phyloP scores from a whole-genome alignment of 2,797 vertebrate species.

The Malacoraja senta region DNA sequence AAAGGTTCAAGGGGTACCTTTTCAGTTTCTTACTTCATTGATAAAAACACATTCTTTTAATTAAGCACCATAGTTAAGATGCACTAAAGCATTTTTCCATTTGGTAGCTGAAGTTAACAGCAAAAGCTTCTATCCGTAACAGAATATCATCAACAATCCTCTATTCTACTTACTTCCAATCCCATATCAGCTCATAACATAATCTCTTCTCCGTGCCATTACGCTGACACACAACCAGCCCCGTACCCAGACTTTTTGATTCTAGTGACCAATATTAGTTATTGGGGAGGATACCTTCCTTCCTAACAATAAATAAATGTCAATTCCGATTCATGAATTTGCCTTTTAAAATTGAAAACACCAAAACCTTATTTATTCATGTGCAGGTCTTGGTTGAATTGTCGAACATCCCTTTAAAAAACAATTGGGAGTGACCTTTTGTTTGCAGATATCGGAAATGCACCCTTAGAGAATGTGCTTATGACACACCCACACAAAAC shows the following conservation, averaged over 20 bases:
- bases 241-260: neutral
- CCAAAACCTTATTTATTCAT: neutral
- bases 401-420: neutral
- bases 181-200: neutral
- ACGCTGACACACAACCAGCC: too few relatives aligned
- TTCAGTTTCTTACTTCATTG: neutral
- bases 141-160: neutral
- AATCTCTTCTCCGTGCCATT: neutral
- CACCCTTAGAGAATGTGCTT: neutral
- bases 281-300: neutral
- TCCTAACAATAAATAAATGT: neutral
- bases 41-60: neutral
- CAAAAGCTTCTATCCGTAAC: neutral
- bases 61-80: neutral
- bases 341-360: constrained; percentile 8
- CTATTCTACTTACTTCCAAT: neutral
- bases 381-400: neutral
- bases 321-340: neutral
- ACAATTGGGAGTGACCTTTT: neutral
- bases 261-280: neutral
- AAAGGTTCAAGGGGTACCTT: neutral
- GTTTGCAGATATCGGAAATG: neutral
- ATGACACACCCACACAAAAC: neutral
- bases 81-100: neutral
- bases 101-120: neutral